Evolutionary conservation across 2,113 vertebrate species (phyloP), one percentile per base, ranked within the genome.

Genomic region (Trematomus loennbergii): DNA sequence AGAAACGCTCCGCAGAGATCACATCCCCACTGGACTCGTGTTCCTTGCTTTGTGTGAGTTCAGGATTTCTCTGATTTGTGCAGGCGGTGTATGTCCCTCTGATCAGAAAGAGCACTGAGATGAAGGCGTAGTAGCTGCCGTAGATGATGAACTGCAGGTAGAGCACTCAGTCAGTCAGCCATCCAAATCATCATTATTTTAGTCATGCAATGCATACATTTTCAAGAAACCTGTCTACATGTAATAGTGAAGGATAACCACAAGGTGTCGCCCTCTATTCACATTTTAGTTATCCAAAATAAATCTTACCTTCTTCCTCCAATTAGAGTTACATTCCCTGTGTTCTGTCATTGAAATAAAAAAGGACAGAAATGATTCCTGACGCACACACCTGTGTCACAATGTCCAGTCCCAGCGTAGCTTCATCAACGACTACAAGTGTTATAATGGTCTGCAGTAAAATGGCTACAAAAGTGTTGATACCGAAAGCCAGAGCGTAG

Each of bases 401-500:
- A 15, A 95, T 93, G 82, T 94, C 90, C 79, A 95, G 69, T 54
- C 93, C 94, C 74, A 94, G 82, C 1, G 80, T 88, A 9, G 86
- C 70, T 65, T 91, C 87, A 86, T 94, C 94, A 36, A 95, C 90
- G 15, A 95, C 72, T 29, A 88, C 63, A 11, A 73, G 53, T 1
- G 94, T 95, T 12, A 95, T 46, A 15, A 95, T 64, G 13, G 94
- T 94, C 88, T 95, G 95, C 46, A 95, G 80, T 3, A 36, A 60
- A 15, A 95, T 85, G 9, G 94, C 94, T 4, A 86, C 74, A 64
- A 94, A 95, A 4, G 91, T 94, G 90, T 95, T 95, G 77, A 95
- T 85, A 46, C 94, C 94, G 48, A 95, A 95, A 0, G 91, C 93
- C 69, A 95, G 77, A 60, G 94, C 94, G 3, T 95, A 95, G 66